Percentiles rank a stretch among this genome's conserved stretches.
Evolutionary conservation across 1,140 invertebrate genomes (phyloP).

Genomic region (Panulirus ornatus): DNA sequence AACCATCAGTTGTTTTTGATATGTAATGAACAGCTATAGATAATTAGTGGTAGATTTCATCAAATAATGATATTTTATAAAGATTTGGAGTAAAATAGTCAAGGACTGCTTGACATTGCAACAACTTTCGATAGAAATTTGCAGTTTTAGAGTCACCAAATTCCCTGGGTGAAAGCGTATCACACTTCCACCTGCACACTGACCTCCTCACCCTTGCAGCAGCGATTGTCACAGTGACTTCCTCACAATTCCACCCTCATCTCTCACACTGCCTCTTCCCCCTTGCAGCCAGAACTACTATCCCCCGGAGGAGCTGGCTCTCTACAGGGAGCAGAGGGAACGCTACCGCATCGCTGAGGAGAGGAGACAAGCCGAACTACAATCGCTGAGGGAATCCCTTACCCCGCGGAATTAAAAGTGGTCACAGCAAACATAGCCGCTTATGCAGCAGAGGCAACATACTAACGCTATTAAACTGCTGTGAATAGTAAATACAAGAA

Average conservation of each 20-base stretch:
- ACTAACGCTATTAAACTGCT: background rate
- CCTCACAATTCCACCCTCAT: background rate
- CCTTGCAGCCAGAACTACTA: constrained; percentile 35
- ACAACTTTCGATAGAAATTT: too few species aligned
- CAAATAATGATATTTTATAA: too few species aligned
- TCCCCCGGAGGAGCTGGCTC: constrained; percentile 45
- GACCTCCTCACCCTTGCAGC: too few species aligned
- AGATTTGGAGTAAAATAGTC: too few species aligned
- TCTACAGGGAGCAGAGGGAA: constrained; percentile 46
- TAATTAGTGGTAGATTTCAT: too few species aligned
- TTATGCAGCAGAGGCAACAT: background rate
- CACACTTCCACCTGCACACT: too few species aligned
- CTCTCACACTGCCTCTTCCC: background rate
- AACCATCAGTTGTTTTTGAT: too few species aligned
- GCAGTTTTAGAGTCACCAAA: too few species aligned
- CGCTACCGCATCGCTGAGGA: background rate
- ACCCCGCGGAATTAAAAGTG: constrained; percentile 19
- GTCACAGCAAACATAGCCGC: background rate
- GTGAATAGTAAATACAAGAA: background rate
- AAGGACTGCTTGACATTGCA: too few species aligned
- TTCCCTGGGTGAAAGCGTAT: too few species aligned
- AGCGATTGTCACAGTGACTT: too few species aligned
- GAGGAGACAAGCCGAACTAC: constrained; percentile 41
- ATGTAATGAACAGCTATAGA: too few species aligned
- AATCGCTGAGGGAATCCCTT: constrained; percentile 27